Conservation (phyloP, 30 jellyfish, hydroid and myxozoan species). For the Sanderia malayensis region DNA sequence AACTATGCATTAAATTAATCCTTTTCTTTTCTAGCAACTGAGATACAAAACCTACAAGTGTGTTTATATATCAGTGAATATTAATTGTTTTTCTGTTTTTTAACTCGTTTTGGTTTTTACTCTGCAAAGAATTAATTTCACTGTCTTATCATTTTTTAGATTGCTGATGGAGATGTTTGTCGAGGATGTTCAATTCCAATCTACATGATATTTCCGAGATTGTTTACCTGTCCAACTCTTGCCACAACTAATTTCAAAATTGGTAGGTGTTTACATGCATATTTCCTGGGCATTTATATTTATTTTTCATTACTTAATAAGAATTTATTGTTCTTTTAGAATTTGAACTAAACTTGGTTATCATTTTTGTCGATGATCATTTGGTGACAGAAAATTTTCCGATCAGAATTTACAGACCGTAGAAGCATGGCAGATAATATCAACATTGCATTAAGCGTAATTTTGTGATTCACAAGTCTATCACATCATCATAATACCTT, state of each 20-base stretch:
- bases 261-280: constrained; percentile 65
- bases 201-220: constrained; percentile 93
- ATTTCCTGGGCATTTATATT: not conserved
- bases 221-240: constrained; percentile 91
- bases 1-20: too few relatives aligned
- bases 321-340: constrained; percentile 61
- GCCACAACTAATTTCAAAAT: constrained; percentile 92
- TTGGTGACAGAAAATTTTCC: constrained; percentile 95
- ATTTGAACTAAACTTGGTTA: constrained; percentile 80
- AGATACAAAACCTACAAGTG: constrained; percentile 94
- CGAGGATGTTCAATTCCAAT: constrained; percentile 84
- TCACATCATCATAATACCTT: too few relatives aligned
- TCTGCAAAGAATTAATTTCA: not conserved
- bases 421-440: not conserved
- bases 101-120: not conserved
- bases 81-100: not conserved
- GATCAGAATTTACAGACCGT: constrained; percentile 57
- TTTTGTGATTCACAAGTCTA: too few relatives aligned
- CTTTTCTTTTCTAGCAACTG: constrained; percentile 73
- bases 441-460: too few relatives aligned
- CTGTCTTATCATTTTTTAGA: constrained; percentile 17
- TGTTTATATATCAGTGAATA: too few relatives aligned
- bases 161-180: constrained; percentile 97
- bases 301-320: too few relatives aligned
- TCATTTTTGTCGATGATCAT: constrained; percentile 88